A percentile compares a stretch with the other conserved stretches of the same genome.
phyloP scores from a whole-genome alignment of 1,140 invertebrate genomes.

The Musca vetustissima region DNA sequence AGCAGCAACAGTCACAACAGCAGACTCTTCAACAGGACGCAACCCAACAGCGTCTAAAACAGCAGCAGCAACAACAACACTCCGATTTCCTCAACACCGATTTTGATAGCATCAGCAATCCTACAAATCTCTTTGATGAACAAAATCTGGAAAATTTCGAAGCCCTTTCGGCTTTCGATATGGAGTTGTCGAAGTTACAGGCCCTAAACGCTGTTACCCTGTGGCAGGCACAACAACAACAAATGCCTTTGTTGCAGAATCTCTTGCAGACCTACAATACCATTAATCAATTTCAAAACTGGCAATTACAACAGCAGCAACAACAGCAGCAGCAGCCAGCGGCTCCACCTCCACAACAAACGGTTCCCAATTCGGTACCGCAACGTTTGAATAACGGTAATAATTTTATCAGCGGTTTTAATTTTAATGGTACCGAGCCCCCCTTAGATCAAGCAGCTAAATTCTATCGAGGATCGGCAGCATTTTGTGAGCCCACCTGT shows the following conservation, averaged over 20 bases:
- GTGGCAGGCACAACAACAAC: slow-evolving; percentile 55
- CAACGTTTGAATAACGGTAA: slow-evolving; percentile 1
- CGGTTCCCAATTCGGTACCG: neutral
- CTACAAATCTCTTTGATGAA: slow-evolving; percentile 30
- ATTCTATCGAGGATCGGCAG: slow-evolving; percentile 74
- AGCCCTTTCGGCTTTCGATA: slow-evolving; percentile 39
- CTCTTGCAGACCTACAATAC: slow-evolving; percentile 43
- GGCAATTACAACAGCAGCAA: slow-evolving; percentile 43
- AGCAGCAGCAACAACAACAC: slow-evolving; percentile 36
- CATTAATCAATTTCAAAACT: slow-evolving; percentile 28
- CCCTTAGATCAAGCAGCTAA: slow-evolving; percentile 74
- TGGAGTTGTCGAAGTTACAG: slow-evolving; percentile 57
- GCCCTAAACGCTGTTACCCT: slow-evolving; percentile 56
- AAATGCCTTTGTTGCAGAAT: slow-evolving; percentile 49
- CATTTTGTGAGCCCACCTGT: slow-evolving; percentile 73
- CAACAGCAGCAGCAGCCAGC: slow-evolving; percentile 25
- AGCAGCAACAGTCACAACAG: slow-evolving; percentile 41
- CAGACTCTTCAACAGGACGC: slow-evolving; percentile 52
- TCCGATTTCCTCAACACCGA: slow-evolving; percentile 13
- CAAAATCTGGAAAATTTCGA: slow-evolving; percentile 28
- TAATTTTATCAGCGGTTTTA: neutral
- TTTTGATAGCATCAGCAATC: slow-evolving; percentile 12
- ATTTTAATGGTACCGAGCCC: slow-evolving; percentile 39
- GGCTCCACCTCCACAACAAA: slow-evolving; percentile 15
- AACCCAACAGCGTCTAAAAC: slow-evolving; percentile 39